Conservation (phyloP, 1,140 invertebrate genomes). For the Scaptomyza pallida region DNA sequence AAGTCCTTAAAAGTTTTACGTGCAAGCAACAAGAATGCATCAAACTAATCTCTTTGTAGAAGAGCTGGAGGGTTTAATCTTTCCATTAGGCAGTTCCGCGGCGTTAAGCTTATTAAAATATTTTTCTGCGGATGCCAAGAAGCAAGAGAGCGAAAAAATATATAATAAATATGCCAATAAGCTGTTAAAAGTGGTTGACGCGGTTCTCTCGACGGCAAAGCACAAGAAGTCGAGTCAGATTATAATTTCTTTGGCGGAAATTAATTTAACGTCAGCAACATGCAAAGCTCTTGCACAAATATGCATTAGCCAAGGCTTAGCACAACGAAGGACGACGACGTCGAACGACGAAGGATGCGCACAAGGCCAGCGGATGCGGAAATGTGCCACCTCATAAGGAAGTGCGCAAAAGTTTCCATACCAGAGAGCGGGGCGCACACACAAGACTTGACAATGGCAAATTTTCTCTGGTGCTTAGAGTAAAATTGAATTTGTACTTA, state of each 20-base stretch:
- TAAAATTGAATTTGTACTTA: constrained; percentile 49
- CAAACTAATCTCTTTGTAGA: too few relatives aligned
- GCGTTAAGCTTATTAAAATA: constrained; percentile 39
- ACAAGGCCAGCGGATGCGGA: constrained; percentile 43
- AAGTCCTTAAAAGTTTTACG: too few relatives aligned
- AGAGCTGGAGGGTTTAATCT: too few relatives aligned
- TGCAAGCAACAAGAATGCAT: too few relatives aligned
- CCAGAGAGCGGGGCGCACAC: constrained; percentile 2
- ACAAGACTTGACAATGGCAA: constrained; percentile 56
- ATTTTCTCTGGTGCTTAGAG: constrained; percentile 19
- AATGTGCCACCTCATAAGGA: constrained; percentile 32
- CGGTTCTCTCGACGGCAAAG: not conserved
- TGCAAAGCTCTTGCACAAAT: constrained; percentile 68
- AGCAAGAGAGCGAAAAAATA: too few relatives aligned
- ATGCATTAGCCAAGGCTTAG: constrained; percentile 75
- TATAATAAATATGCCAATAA: constrained; percentile 76
- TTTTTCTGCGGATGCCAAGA: constrained; percentile 13
- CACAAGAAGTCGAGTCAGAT: constrained; percentile 14
- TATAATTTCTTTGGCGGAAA: constrained; percentile 74
- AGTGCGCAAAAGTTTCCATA: constrained; percentile 30
- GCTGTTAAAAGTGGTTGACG: constrained; percentile 20
- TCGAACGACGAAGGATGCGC: constrained; percentile 23
- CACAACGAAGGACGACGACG: not conserved
- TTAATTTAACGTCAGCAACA: constrained; percentile 78
- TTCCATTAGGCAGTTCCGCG: not conserved